Percentiles rank a stretch among this genome's conserved stretches.
These are phyloP conservation scores for Phlogophora meticulosa DNA, from an alignment of 2,888 invertebrate species.

Conservation along the genomic window DNA sequence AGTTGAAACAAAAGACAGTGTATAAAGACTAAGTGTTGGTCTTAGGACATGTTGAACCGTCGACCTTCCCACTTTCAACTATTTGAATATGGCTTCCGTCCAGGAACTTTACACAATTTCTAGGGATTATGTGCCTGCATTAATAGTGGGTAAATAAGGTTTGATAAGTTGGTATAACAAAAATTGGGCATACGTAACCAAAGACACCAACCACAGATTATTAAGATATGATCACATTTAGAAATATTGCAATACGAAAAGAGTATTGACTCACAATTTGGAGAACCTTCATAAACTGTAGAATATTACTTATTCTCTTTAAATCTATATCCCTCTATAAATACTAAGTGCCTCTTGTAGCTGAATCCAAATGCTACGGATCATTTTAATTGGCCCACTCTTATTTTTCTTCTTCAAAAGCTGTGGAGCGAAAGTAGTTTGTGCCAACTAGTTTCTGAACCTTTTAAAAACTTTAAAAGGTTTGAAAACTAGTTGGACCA, in stretches of 20 bases:
- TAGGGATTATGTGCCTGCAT: too few species aligned
- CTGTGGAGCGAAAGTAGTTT: constrained; percentile 23
- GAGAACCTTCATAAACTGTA: neutral
- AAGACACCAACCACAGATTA: too few species aligned
- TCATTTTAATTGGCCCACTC: constrained; percentile 27
- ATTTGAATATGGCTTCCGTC: constrained; percentile 30
- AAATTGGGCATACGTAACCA: too few species aligned
- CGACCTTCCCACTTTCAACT: constrained; percentile 6
- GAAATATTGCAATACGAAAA: too few species aligned
- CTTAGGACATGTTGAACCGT: constrained; percentile 20
- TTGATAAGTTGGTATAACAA: too few species aligned
- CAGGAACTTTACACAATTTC: constrained; percentile 14
- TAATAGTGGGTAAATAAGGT: too few species aligned
- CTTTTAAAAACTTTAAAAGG: constrained; percentile 32
- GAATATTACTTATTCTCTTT: neutral
- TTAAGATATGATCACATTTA: too few species aligned
- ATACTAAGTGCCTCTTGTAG: neutral
- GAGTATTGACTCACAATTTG: too few species aligned
- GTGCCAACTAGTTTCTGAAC: constrained; percentile 11
- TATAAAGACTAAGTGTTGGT: constrained; percentile 22
- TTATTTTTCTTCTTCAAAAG: constrained; percentile 25
- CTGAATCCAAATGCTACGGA: neutral
- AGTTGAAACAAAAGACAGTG: neutral
- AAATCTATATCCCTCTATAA: neutral
- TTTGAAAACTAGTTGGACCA: constrained; percentile 13